phyloP scores from a whole-genome alignment of 2,797 vertebrate genomes.

The Anisognathus igniventris region DNA sequence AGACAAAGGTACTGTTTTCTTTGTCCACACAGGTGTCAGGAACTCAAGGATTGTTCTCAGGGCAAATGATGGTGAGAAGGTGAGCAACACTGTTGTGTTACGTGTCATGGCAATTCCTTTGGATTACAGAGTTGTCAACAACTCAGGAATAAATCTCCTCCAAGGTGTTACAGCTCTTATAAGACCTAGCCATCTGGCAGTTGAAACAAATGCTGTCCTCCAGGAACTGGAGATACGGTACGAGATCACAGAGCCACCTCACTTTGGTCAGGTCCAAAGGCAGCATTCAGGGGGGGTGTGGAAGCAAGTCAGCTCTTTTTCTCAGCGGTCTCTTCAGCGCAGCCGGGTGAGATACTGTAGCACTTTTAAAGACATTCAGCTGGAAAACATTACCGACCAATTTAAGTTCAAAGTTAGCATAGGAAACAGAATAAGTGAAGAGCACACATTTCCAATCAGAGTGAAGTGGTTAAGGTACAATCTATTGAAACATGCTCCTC shows the following conservation, averaged over 20 bases:
- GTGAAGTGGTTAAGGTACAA: constrained; percentile 84
- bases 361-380: constrained; percentile 81
- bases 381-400: constrained; percentile 75
- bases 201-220: constrained; percentile 80
- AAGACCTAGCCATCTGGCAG: constrained; percentile 76
- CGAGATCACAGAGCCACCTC: constrained; percentile 77
- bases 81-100: constrained; percentile 88
- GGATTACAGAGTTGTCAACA: constrained; percentile 82
- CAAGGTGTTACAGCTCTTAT: constrained; percentile 81
- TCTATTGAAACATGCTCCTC: constrained; percentile 76
- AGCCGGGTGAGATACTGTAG: constrained; percentile 79
- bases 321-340: constrained; percentile 81
- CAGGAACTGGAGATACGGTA: constrained; percentile 80
- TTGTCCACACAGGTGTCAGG: constrained; percentile 81
- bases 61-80: constrained; percentile 87
- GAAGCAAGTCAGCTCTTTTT: constrained; percentile 81
- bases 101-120: constrained; percentile 81
- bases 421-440: constrained; percentile 76
- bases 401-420: constrained; percentile 87
- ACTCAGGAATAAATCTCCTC: constrained; percentile 77
- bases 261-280: constrained; percentile 84
- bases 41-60: constrained; percentile 88
- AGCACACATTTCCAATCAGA: constrained; percentile 79
- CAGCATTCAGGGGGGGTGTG: constrained; percentile 80
- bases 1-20: constrained; percentile 79